Evolutionary conservation across 2,113 vertebrate species (phyloP).

Genomic region (Xiphophorus maculatus): DNA sequence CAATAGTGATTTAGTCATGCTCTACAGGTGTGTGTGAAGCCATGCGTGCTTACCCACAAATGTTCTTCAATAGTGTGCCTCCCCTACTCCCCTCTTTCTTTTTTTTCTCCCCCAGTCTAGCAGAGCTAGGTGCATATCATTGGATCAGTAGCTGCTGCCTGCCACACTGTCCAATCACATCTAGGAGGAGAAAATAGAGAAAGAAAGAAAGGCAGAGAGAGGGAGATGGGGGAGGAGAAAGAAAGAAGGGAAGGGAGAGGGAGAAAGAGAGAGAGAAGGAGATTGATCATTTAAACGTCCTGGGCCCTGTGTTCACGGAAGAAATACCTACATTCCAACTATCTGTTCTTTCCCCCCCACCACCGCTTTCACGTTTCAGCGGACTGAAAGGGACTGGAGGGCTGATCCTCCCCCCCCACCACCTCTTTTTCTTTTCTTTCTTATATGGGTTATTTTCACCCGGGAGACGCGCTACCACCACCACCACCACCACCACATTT

Average conservation of each 20-base stretch:
- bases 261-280: slow-evolving; percentile 42
- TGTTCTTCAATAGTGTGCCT: slow-evolving; percentile 21
- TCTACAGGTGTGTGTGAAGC: slow-evolving; percentile 49
- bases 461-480: slow-evolving; percentile 46
- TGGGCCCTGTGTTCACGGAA: slow-evolving; percentile 64
- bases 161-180: slow-evolving; percentile 90
- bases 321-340: slow-evolving; percentile 37
- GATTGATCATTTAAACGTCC: slow-evolving; percentile 76
- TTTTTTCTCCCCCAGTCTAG: slow-evolving; percentile 44
- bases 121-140: slow-evolving; percentile 82
- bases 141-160: slow-evolving; percentile 90
- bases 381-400: slow-evolving; percentile 24
- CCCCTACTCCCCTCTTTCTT: slow-evolving; percentile 12
- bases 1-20: slow-evolving; percentile 7
- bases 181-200: slow-evolving; percentile 52
- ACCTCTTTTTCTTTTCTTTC: slow-evolving; percentile 1
- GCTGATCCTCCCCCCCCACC: not conserved
- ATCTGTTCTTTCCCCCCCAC: not conserved
- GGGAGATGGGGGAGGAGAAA: slow-evolving; percentile 49
- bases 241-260: slow-evolving; percentile 30
- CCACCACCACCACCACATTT: slow-evolving; percentile 33
- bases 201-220: slow-evolving; percentile 33
- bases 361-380: slow-evolving; percentile 5
- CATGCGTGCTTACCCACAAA: slow-evolving; percentile 4
- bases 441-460: slow-evolving; percentile 48